Evolutionary conservation across 2,113 vertebrate species (phyloP), one percentile per base, ranked within the genome.

Genomic region (Mustelus asterias): DNA sequence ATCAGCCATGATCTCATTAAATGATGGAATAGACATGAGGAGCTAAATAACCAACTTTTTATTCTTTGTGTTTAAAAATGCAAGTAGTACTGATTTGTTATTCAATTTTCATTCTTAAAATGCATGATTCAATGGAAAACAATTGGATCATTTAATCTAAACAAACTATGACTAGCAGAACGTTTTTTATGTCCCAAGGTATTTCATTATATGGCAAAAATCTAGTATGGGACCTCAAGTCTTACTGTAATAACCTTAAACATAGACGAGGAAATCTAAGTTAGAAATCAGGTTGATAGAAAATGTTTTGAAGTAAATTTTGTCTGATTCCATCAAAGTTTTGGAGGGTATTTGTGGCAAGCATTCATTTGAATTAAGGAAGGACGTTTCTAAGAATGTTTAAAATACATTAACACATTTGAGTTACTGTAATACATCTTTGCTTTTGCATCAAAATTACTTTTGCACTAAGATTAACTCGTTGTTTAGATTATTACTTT

Each of bases 211-310:
- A 80, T 37, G 16, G 24, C 22, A 88, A 88, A 88, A 88, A 8
- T 18, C 8, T 1, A 88, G 7, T 48, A 3, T 24, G 44, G 44
- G 9, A 54, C 18, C 44, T 2, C 85, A 88, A 26, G 96, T 96
- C 96, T 96, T 97, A 97, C 97, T 96, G 24, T 96, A 96, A 70
- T 60, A 11, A 96, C 96, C 96, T 97, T 96, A 97, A 97, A 97
- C 96, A 24, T 96, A 96, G 97, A 96, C 0, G 48, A 54, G n/a
- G n/a, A n/a, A n/a, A n/a, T n/a, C n/a, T n/a, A n/a, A n/a, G n/a
- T n/a, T n/a, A n/a, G 2, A 54, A 54, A 54, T 54, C 4, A 54
- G 48, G 48, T 4, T 54, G 48, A 54, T 54, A 5, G 48, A 54
- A 54, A 54, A 54, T 54, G 48, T 54, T 54, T 54, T 54, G 48